Percentiles rank a stretch among this genome's conserved stretches.
Conservation (phyloP, 2,113 vertebrate genomes). For the Menidia beryllina region DNA sequence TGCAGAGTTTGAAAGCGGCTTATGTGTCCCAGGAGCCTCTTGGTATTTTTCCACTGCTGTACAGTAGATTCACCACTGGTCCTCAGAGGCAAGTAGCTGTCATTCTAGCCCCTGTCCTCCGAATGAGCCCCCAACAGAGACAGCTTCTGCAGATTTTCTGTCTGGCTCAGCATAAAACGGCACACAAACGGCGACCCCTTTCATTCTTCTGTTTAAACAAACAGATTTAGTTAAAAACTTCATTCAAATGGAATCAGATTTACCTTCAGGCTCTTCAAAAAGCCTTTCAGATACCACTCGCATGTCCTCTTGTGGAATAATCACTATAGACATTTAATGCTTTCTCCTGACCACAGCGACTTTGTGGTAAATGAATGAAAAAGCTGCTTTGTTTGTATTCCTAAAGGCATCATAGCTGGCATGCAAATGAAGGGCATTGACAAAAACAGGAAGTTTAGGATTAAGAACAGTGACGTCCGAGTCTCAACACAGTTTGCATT, state of each 20-base stretch:
- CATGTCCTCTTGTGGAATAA: too few relatives aligned
- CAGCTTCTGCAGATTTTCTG: conserved; percentile 4
- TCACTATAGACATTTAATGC: too few relatives aligned
- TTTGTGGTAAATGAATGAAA: too few relatives aligned
- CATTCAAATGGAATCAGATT: not conserved
- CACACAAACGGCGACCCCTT: not conserved
- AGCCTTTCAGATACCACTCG: too few relatives aligned
- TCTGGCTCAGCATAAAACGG: conserved; percentile 23
- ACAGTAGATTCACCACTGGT: conserved; percentile 5
- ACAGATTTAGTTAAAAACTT: not conserved
- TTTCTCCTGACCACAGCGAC: too few relatives aligned
- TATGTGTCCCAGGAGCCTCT: conserved; percentile 44
- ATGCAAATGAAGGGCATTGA: too few relatives aligned
- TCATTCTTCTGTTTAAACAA: conserved; percentile 14
- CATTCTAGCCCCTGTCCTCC: conserved; percentile 40
- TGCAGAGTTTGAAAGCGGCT: conserved; percentile 52
- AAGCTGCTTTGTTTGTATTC: too few relatives aligned
- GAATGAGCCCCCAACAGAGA: conserved; percentile 40
- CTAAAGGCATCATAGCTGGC: too few relatives aligned
- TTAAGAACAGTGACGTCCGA: too few relatives aligned
- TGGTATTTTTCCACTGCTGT: conserved; percentile 19
- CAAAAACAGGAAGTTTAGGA: too few relatives aligned
- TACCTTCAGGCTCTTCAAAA: not conserved
- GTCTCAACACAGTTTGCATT: too few relatives aligned
- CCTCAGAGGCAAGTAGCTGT: conserved; percentile 15